Percentiles rank a stretch among this genome's conserved stretches.
Evolutionary conservation across 1,140 invertebrate genomes (phyloP).

Genomic region (Myzus persicae): DNA sequence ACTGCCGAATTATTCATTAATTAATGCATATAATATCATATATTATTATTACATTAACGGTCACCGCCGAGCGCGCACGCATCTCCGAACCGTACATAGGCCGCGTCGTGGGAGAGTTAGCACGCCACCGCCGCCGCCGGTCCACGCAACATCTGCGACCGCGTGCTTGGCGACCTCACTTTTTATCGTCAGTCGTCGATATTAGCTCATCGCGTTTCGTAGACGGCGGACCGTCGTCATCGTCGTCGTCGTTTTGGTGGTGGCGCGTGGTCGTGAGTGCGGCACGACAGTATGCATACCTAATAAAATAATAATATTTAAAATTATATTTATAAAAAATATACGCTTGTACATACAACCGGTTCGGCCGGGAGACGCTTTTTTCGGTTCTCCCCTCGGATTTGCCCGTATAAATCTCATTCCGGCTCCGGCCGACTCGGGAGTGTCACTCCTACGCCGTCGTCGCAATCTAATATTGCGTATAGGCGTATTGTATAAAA

Average conservation of each 20-base stretch:
- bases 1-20: background rate
- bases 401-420: background rate
- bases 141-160: background rate
- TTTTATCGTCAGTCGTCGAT: background rate
- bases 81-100: background rate
- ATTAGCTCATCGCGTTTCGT: constrained; percentile 16
- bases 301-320: too few relatives aligned
- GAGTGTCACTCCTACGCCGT: constrained; percentile 57
- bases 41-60: background rate
- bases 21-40: background rate
- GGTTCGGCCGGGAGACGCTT: background rate
- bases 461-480: background rate
- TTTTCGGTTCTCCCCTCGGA: background rate
- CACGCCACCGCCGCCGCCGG: background rate
- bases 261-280: constrained; percentile 26
- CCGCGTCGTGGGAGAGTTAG: constrained; percentile 16
- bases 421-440: background rate
- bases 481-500: background rate
- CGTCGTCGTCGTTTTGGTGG: background rate
- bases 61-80: background rate
- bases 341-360: background rate
- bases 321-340: background rate
- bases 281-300: too few relatives aligned
- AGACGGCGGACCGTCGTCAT: background rate
- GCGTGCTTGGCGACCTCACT: background rate